Evolutionary conservation across 2,888 invertebrate genomes (phyloP), one percentile per base, ranked within the genome.

Genomic region (Melinopterus prodromus): DNA sequence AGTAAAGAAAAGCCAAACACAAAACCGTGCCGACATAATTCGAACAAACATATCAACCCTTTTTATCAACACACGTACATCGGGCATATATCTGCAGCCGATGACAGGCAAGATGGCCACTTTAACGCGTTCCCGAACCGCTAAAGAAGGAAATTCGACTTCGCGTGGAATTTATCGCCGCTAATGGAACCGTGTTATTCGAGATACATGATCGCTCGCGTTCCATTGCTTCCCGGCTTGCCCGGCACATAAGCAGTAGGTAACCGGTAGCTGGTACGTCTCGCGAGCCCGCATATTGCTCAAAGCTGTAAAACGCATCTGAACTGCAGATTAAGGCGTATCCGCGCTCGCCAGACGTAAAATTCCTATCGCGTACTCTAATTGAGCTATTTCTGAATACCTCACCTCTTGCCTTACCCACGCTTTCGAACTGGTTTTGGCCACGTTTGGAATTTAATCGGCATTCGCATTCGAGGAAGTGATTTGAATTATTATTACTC

Each of bases 101-200:
- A 53, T 53, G 53, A 53, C 53, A 53, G 53, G 53, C 5, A 12
- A 53, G 53, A 53, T 53, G 53, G 53, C 53, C 53, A 53, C 53
- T 53, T 53, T 53, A 26, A 53, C 53, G 12, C 53, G 53, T 53
- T 53, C 7, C 53, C 53, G 53, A 53, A 53, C 12, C 7, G 53
- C 53, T 53, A 53, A 53, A 53, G 53, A 53, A 53, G 53, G 53
- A 53, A 53, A 53, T 53, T 53, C 53, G 53, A 53, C 53, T 53
- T 53, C 12, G 53, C 53, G 53, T 12, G 53, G 53, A 53, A 53
- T 53, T 53, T 53, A 53, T 53, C 53, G 53, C 53, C 53, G 12
- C 12, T 53, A 53, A 53, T 53, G 53, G 53, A 53, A 53, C 53
- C 53, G 53, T 53, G 53, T 53, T 53, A 53, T 12, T 12, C 53